A percentile compares a stretch with the other conserved stretches of the same genome.
phyloP scores from a whole-genome alignment of 2,888 invertebrate genomes.

The Heteromyza rotundicornis region DNA sequence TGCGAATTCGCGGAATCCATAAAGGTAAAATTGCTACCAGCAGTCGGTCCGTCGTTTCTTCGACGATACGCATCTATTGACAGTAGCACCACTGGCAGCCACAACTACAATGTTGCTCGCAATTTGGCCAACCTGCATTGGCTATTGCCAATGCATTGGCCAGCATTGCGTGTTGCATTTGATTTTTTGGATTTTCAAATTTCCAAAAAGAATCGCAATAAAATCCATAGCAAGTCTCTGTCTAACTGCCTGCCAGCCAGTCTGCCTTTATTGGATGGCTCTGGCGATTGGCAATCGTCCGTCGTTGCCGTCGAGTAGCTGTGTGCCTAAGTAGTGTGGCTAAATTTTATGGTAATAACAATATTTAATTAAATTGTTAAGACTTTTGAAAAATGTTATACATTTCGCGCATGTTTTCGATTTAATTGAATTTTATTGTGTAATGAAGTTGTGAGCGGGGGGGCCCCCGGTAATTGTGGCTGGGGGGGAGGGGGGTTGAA shows the following conservation, averaged over 20 bases:
- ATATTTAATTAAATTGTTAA: slow-evolving; percentile 48
- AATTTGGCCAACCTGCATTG: too few relatives aligned
- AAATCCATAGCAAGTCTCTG: slow-evolving; percentile 8
- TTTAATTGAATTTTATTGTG: slow-evolving; percentile 7
- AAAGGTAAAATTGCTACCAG: too few relatives aligned
- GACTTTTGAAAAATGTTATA: slow-evolving; percentile 25
- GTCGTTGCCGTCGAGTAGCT: neutral
- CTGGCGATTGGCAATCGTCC: neutral
- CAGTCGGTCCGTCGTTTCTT: slow-evolving; percentile 23
- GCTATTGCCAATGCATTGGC: too few relatives aligned
- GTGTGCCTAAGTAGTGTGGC: neutral
- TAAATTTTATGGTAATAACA: slow-evolving; percentile 35
- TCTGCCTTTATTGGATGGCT: neutral
- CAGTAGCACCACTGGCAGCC: neutral
- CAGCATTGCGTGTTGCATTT: too few relatives aligned
- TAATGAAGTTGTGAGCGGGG: neutral
- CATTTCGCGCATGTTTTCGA: slow-evolving; percentile 15
- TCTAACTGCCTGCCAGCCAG: neutral
- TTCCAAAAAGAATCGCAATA: slow-evolving; percentile 8
- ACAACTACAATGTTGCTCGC: too few relatives aligned
- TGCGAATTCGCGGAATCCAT: too few relatives aligned
- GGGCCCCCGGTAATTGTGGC: too few relatives aligned
- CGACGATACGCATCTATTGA: slow-evolving; percentile 43
- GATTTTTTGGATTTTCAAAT: too few relatives aligned
- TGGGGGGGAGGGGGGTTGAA: too few relatives aligned